These are phyloP conservation scores for Stenotaenia linearis DNA, from an alignment of 2,888 invertebrate species.

Conservation along the genomic window DNA sequence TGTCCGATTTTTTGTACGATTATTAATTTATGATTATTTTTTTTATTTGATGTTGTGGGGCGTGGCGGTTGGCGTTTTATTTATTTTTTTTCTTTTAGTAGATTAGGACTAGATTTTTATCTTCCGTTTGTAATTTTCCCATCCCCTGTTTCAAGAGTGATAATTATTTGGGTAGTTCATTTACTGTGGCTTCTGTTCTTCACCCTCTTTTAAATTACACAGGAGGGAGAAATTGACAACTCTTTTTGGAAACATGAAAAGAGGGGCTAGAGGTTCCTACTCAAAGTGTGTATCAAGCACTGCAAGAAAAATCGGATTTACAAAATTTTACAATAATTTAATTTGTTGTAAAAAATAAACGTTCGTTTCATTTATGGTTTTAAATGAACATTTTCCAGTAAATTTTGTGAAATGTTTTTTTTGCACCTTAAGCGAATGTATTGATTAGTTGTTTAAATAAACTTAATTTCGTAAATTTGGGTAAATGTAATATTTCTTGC, in stretches of 20 bases:
- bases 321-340: no score
- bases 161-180: conserved; percentile 9
- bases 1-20: neutral
- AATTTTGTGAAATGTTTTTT: no score
- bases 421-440: no score
- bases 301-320: no score
- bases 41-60: neutral
- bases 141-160: neutral
- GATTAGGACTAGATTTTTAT: neutral
- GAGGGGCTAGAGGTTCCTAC: neutral
- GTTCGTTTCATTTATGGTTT: no score
- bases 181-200: conserved; percentile 3
- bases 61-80: neutral
- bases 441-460: no score
- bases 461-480: no score
- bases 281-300: neutral
- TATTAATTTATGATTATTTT: neutral
- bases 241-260: neutral
- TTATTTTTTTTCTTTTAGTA: neutral
- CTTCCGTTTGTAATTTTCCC: conserved; percentile 5
- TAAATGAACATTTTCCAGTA: no score
- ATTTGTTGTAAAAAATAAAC: no score
- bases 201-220: conserved; percentile 10
- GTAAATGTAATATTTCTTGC: no score
- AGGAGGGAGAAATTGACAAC: conserved; percentile 19